Evolutionary conservation across 2,888 invertebrate species (phyloP).

Genomic region (Eudasyphora cyanicolor): DNA sequence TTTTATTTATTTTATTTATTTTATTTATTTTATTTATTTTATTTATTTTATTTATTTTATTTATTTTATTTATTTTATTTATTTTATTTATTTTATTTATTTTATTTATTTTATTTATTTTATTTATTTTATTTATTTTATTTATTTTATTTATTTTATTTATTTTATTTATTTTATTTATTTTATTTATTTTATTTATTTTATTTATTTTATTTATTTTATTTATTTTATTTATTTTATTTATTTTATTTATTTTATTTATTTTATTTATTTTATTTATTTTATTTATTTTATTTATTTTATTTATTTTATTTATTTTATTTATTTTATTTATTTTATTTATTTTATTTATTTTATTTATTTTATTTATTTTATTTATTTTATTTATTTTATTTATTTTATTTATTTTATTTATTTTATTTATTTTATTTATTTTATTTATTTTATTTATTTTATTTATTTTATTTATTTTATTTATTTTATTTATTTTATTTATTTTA

Average conservation of each 20-base stretch:
- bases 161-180: background rate
- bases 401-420: constrained; percentile 2
- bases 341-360: constrained; percentile 6
- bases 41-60: background rate
- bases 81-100: background rate
- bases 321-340: constrained; percentile 5
- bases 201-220: constrained; percentile 8
- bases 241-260: background rate
- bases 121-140: background rate
- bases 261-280: background rate
- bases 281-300: background rate
- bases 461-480: constrained; percentile 20
- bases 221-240: background rate
- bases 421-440: constrained; percentile 4
- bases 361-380: background rate
- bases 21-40: background rate
- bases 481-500: constrained; percentile 11
- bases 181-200: background rate
- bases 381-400: background rate
- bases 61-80: background rate
- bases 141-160: background rate
- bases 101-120: background rate
- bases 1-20: background rate
- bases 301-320: background rate
- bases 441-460: constrained; percentile 10